Evolutionary conservation across 2,888 invertebrate species (phyloP).

Genomic region (Acanthococcus lagerstroemiae): DNA sequence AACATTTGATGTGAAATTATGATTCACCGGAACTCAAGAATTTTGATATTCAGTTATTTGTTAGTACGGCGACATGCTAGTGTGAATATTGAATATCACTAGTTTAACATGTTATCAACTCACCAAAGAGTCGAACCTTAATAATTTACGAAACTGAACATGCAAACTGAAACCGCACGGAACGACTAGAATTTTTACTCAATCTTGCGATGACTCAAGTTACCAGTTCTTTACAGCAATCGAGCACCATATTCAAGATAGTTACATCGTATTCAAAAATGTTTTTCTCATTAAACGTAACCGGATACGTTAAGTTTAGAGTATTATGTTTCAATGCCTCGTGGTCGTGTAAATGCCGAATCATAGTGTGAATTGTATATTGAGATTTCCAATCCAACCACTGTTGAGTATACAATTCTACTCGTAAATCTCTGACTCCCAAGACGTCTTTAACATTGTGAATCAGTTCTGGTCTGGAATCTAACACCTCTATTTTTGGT

Average conservation of each 20-base stretch:
- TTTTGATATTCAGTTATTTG: too few species aligned
- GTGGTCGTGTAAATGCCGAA: slow-evolving; percentile 38
- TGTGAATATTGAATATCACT: too few species aligned
- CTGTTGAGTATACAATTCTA: slow-evolving; percentile 36
- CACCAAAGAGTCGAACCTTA: too few species aligned
- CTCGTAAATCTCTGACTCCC: slow-evolving; percentile 40
- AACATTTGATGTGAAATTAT: too few species aligned
- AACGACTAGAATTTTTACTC: too few species aligned
- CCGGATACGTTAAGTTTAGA: slow-evolving; percentile 2
- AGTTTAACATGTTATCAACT: too few species aligned
- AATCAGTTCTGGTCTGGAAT: slow-evolving; percentile 39
- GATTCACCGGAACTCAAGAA: too few species aligned
- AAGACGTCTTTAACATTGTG: slow-evolving; percentile 40
- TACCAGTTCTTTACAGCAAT: slow-evolving; percentile 15
- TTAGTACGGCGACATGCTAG: too few species aligned
- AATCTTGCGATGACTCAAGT: too few species aligned
- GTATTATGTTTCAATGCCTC: not conserved
- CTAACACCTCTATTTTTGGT: slow-evolving; percentile 41
- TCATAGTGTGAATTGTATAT: slow-evolving; percentile 41
- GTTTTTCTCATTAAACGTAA: slow-evolving; percentile 2
- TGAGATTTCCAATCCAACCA: slow-evolving; percentile 40
- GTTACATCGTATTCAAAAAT: slow-evolving; percentile 12
- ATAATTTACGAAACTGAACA: too few species aligned
- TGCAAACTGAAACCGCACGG: too few species aligned
- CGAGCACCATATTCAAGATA: slow-evolving; percentile 6